Percentiles rank a stretch among this genome's conserved stretches.
Evolutionary conservation across 2,797 vertebrate species (phyloP).

Genomic region (Catamblyrhynchus diadema): DNA sequence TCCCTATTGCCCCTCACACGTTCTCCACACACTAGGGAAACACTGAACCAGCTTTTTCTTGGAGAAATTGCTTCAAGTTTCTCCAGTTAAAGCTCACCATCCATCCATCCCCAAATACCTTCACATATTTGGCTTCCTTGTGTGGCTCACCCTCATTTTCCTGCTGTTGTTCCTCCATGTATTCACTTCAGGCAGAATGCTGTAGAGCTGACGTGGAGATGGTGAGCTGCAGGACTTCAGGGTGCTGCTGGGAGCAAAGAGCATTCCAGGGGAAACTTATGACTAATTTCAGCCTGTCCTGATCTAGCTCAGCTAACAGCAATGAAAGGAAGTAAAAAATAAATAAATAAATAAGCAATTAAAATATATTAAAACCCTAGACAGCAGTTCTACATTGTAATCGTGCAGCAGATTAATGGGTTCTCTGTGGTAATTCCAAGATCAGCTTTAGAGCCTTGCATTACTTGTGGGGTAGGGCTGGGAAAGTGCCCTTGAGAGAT

Average conservation of each 20-base stretch:
- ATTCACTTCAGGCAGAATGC: not conserved
- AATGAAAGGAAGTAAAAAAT: not conserved
- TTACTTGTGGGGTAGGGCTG: not conserved
- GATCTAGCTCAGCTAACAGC: not conserved
- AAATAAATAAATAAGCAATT: not conserved
- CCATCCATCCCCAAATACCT: not conserved
- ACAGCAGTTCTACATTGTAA: not conserved
- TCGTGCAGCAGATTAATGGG: not conserved
- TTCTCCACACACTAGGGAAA: not conserved
- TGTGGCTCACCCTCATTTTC: not conserved
- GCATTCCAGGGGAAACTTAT: not conserved
- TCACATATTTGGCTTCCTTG: rapidly evolving
- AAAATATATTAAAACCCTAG: not conserved
- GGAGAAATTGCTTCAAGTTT: not conserved
- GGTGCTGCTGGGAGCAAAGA: not conserved
- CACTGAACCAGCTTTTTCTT: not conserved
- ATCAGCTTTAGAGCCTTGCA: not conserved
- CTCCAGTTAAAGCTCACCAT: not conserved
- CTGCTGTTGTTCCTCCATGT: not conserved
- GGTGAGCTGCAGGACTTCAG: rapidly evolving
- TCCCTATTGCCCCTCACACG: not conserved
- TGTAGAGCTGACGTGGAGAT: not conserved
- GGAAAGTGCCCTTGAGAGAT: not conserved
- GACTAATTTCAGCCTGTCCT: not conserved
- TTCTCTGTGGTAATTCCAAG: not conserved